Evolutionary conservation across 1,140 invertebrate species (phyloP).

Genomic region (Hypsibius dujardini): DNA sequence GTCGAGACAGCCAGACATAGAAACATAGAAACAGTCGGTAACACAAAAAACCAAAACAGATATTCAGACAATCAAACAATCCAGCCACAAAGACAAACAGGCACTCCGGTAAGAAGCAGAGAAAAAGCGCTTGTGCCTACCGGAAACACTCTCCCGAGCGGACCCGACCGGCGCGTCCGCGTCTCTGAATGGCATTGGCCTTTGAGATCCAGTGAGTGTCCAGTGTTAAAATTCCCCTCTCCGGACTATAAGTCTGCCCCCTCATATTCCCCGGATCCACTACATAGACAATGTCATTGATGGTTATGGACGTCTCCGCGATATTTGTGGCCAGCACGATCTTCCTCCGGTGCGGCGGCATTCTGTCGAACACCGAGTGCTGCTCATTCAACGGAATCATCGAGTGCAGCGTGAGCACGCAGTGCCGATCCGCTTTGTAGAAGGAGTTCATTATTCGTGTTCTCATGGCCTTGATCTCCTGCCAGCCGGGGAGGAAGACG

Average conservation of each 20-base stretch:
- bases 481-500: constrained; percentile 79
- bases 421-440: constrained; percentile 10
- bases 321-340: constrained; percentile 11
- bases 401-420: constrained; percentile 28
- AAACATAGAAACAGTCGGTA: too few relatives aligned
- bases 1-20: too few relatives aligned
- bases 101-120: too few relatives aligned
- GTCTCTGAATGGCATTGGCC: constrained; percentile 54
- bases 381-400: constrained; percentile 26
- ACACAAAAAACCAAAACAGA: too few relatives aligned
- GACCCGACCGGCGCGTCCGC: constrained; percentile 65
- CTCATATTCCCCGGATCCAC: constrained; percentile 78
- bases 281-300: constrained; percentile 74
- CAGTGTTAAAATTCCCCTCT: constrained; percentile 34
- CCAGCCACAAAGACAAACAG: too few relatives aligned
- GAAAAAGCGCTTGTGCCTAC: constrained; percentile 17
- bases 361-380: background rate
- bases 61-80: too few relatives aligned
- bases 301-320: constrained; percentile 42
- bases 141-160: constrained; percentile 44
- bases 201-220: constrained; percentile 50
- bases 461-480: constrained; percentile 61
- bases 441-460: constrained; percentile 41
- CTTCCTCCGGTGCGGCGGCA: constrained; percentile 10
- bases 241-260: constrained; percentile 36